Evolutionary conservation across 2,113 vertebrate genomes (phyloP).

Genomic region (Dipodomys merriami): DNA sequence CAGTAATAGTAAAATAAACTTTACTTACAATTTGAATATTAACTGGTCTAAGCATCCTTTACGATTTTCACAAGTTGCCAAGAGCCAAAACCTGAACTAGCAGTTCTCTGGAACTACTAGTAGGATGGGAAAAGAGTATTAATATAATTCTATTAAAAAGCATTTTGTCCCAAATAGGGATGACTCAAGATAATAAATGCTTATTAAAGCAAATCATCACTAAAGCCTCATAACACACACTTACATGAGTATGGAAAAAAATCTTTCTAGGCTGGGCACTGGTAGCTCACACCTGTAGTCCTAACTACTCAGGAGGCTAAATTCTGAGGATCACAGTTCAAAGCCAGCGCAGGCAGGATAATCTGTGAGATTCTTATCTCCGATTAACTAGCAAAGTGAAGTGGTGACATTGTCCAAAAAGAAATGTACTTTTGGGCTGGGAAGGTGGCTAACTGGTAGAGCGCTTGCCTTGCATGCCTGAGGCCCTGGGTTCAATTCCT

Average conservation of each 20-base stretch:
- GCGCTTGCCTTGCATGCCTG: too few relatives aligned
- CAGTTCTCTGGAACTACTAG: constrained; percentile 71
- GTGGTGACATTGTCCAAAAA: too few relatives aligned
- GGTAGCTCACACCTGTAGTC: too few relatives aligned
- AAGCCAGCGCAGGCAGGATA: too few relatives aligned
- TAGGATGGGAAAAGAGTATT: constrained; percentile 51
- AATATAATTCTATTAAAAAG: constrained; percentile 62
- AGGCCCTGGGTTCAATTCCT: too few relatives aligned
- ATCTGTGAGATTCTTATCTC: neutral
- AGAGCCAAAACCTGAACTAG: constrained; percentile 73
- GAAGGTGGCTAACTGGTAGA: too few relatives aligned
- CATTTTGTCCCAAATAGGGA: constrained; percentile 26
- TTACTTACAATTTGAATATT: constrained; percentile 76
- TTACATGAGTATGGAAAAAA: neutral
- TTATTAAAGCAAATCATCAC: constrained; percentile 26
- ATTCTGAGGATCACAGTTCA: too few relatives aligned
- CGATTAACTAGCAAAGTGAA: neutral
- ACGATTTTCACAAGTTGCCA: constrained; percentile 69
- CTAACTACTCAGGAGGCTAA: too few relatives aligned
- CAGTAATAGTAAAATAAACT: constrained; percentile 63
- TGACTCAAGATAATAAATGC: constrained; percentile 9
- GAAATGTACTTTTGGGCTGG: too few relatives aligned
- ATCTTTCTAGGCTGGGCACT: neutral
- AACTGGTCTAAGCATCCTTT: constrained; percentile 76
- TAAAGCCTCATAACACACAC: constrained; percentile 20